Conservation (phyloP, 2,888 invertebrate species). For the Himalopsyche japonica region DNA sequence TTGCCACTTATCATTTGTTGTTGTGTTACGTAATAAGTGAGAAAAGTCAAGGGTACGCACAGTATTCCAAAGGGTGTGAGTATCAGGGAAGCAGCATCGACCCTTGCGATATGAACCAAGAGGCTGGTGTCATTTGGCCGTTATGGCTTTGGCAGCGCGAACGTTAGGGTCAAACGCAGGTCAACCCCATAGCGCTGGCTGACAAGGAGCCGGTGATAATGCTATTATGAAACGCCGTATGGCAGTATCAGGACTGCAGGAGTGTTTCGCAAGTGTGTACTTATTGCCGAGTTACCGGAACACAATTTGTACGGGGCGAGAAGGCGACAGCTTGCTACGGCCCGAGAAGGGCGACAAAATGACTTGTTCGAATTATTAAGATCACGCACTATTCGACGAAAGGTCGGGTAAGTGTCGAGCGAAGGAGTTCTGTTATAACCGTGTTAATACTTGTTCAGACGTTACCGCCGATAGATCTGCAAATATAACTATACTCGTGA, state of each 20-base stretch:
- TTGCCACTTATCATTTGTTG: not conserved
- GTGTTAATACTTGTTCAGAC: too few species aligned
- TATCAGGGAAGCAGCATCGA: not conserved
- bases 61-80: not conserved
- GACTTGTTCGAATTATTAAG: constrained; percentile 11
- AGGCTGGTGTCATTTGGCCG: constrained; percentile 40
- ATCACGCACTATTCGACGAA: not conserved
- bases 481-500: too few species aligned
- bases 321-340: constrained; percentile 33
- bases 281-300: constrained; percentile 32
- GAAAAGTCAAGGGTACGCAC: not conserved
- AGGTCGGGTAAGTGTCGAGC: not conserved
- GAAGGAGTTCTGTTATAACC: too few species aligned
- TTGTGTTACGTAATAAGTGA: not conserved
- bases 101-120: constrained; percentile 8
- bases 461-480: too few species aligned
- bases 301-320: constrained; percentile 32
- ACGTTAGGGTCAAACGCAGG: constrained; percentile 35
- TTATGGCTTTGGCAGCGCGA: constrained; percentile 28
- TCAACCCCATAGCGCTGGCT: constrained; percentile 36
- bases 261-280: not conserved
- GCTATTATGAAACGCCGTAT: constrained; percentile 43
- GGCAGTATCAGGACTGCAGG: constrained; percentile 24
- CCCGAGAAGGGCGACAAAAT: constrained; percentile 5
- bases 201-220: constrained; percentile 40